phyloP scores from a whole-genome alignment of 2,113 vertebrate species.

The Perccottus glenii region DNA sequence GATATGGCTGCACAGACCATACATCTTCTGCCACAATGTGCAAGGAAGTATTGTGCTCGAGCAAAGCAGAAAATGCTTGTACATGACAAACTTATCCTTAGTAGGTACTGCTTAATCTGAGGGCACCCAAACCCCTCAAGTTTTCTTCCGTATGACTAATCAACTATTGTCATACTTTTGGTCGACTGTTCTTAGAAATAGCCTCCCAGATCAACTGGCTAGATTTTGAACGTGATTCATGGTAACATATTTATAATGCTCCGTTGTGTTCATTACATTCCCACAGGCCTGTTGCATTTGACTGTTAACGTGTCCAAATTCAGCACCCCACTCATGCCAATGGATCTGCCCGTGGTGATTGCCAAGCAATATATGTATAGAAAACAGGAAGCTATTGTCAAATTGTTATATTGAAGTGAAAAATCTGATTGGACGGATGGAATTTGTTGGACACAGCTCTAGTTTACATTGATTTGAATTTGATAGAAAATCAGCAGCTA shows the following conservation, averaged over 20 bases:
- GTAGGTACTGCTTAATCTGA: neutral
- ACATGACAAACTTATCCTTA: neutral
- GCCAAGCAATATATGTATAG: conserved; percentile 1
- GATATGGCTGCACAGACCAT: neutral
- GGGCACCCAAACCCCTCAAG: neutral
- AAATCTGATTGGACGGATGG: conserved; percentile 2
- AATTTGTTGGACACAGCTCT: conserved; percentile 1
- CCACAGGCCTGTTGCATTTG: neutral
- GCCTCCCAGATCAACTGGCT: too few species aligned
- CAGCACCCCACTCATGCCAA: neutral
- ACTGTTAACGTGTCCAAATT: conserved; percentile 3
- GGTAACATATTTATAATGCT: conserved; percentile 5
- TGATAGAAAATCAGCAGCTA: conserved; percentile 18
- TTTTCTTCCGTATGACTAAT: too few species aligned
- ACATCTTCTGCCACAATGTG: neutral
- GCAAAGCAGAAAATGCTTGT: neutral
- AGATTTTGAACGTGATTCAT: too few species aligned
- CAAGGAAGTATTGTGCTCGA: neutral
- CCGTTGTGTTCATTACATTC: neutral
- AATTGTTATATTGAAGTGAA: conserved; percentile 1
- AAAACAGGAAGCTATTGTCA: neutral
- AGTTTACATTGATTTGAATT: conserved; percentile 22
- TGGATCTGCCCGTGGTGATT: neutral
- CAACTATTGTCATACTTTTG: too few species aligned
- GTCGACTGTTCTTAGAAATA: too few species aligned